Base-by-base conservation (phyloP, 2,797 vertebrate genomes). In the Syngnathus acus region DNA sequence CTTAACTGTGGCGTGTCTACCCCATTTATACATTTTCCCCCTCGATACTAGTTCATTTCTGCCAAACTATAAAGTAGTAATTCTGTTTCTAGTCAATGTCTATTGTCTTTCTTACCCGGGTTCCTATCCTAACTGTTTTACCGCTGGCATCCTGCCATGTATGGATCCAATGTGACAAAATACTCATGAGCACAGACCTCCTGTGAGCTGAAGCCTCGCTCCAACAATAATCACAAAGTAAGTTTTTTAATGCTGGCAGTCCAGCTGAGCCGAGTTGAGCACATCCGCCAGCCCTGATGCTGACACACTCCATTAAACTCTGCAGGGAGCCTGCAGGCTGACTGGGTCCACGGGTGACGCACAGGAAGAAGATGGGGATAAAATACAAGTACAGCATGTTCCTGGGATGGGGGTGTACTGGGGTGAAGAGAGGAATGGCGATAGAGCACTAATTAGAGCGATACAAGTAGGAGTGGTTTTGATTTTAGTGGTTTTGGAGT, bases 241-340 rank as follows among this genome's bases (percentile, higher is more conserved):
- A 89, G 88, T 83, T 90, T 82, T 82, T 84, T 60, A 85, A 85
- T 66, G 82, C 85, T 78, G 84, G 75, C 82, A 85, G 82, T 76
- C 76, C 79, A 79, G 83, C 78, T 77, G 75, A 82, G 84, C 81
- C 69, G 80, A 88, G 82, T 76, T 88, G 82, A 87, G 68, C 86
- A 72, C 80, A 83, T 70, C 75, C 77, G 60, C 74, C 84, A 88
- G 85, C 85, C 85, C 76, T 73, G 79, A 86, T 66, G 79, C 84
- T 65, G 75, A 82, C 81, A 89, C 86, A 90, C 87, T 90, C 87
- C 90, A 90, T 90, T 90, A 89, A 84, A 85, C 88, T 85, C 87
- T 75, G 87, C 81, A 65, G 79, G 85, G 79, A 78, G 73, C 3
- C 75, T 72, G 75, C 70, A 78, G 79, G 80, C 80, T 76, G 79